Evolutionary conservation across 2,797 vertebrate genomes (phyloP), one percentile per base, ranked within the genome.

Genomic region (Sparidentex hasta): DNA sequence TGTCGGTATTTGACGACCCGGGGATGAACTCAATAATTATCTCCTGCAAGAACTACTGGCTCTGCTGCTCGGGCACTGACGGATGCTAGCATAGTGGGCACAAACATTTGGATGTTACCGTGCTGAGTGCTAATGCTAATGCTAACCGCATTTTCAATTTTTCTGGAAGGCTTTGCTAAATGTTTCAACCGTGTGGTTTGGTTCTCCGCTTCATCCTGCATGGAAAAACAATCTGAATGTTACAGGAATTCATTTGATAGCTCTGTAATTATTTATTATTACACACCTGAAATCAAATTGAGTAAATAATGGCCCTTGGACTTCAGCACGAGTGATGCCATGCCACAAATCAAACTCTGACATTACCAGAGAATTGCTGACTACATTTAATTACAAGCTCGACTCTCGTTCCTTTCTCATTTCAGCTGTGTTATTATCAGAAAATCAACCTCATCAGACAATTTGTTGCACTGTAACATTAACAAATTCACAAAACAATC

Each of bases 341-440:
- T 12, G 23, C 51, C 18, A 38, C 52, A 33, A 67, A 73, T 64
- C 38, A 68, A 73, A 72, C 33, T 9, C 51, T 29, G 55, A 71
- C 29, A 44, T 52, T 11, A 46, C 17, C 12, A 59, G 23, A 64
- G 17, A 65, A 43, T 7, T 48, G 46, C 0, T 33, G 21, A 69
- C 16, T 20, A 46, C 2, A 3, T 3, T 43, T 3, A 58, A 43
- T 41, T 20, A 54, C 2, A 9, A n/a, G 12, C 46, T 6, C 17
- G 59, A 62, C 11, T 5, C 14, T 64, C 25, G 20, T 21, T 11
- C 14, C 21, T 11, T 13, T 63, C 46, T n/a, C 8, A 54, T 33
- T 54, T 27, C 3, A 52, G 2, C 1, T 27, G 9, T 8, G 5
- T 7, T n/a, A 44, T 43, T 1, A 20, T 14, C 12, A 47, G 1